These are phyloP conservation scores for Mionectes olivaceus DNA, from an alignment of 2,797 vertebrate genomes.

Conservation along the genomic window DNA sequence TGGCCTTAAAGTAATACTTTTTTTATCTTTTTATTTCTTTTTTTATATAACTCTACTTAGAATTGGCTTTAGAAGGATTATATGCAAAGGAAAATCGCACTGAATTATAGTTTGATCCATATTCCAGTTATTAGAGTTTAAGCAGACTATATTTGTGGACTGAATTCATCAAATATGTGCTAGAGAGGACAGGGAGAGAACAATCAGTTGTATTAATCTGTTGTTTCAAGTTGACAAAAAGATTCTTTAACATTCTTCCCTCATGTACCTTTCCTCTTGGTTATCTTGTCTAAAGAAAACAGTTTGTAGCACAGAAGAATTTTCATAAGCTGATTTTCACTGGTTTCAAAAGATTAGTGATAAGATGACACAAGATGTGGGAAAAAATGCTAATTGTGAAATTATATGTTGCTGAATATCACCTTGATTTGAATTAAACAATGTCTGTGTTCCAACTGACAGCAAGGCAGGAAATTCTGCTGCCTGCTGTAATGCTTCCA, in stretches of 20 bases:
- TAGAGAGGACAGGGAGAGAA: not conserved
- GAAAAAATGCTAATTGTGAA: slow-evolving; percentile 43
- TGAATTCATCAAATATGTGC: not conserved
- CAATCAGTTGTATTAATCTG: not conserved
- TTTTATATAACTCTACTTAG: not conserved
- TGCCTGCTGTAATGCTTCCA: not conserved
- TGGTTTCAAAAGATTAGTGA: slow-evolving; percentile 14
- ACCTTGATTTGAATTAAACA: slow-evolving; percentile 49
- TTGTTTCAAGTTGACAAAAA: slow-evolving; percentile 16
- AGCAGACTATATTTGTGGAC: not conserved
- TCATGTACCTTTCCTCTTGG: not conserved
- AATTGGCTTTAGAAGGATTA: not conserved
- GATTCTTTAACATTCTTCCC: slow-evolving; percentile 20
- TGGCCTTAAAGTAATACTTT: not conserved
- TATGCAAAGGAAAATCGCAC: not conserved
- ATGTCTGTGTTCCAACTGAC: not conserved
- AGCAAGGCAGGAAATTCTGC: not conserved
- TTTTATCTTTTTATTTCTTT: not conserved
- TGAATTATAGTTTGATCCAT: not conserved
- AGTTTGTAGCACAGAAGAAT: slow-evolving; percentile 23
- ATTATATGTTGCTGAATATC: slow-evolving; percentile 48
- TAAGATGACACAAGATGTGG: not conserved
- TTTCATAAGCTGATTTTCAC: slow-evolving; percentile 42
- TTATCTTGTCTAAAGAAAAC: slow-evolving; percentile 50
- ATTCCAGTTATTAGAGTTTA: not conserved